Conservation (phyloP, 1,140 invertebrate genomes). For the Zaprionus africanus region DNA sequence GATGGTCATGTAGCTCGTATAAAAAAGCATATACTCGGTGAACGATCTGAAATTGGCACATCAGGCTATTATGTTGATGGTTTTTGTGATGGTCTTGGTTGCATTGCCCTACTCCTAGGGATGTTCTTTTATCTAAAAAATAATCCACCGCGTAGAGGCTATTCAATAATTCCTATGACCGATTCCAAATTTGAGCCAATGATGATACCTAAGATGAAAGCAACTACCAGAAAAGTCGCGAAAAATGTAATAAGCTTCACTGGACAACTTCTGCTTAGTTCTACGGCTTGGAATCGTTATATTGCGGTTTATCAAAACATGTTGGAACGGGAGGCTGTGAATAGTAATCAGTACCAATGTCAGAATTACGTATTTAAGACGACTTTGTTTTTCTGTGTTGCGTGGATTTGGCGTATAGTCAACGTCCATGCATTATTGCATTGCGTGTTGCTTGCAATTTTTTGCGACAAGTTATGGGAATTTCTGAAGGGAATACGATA, state of each 20-base stretch:
- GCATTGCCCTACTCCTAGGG: conserved; percentile 88
- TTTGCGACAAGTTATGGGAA: conserved; percentile 91
- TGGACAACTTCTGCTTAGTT: conserved; percentile 89
- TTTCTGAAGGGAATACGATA: conserved; percentile 89
- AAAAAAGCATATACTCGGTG: conserved; percentile 88
- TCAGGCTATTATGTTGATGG: conserved; percentile 90
- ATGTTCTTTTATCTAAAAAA: conserved; percentile 88
- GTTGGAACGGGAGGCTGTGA: conserved; percentile 87
- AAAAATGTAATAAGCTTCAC: conserved; percentile 88
- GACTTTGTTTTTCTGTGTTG: conserved; percentile 89
- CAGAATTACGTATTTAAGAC: conserved; percentile 87
- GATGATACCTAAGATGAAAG: conserved; percentile 88
- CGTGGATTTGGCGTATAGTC: conserved; percentile 91
- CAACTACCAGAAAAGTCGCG: conserved; percentile 87
- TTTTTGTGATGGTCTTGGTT: conserved; percentile 90
- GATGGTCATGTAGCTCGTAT: conserved; percentile 91
- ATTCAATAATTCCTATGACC: conserved; percentile 86
- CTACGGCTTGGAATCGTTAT: conserved; percentile 92
- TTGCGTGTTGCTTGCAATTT: conserved; percentile 90
- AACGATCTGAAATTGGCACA: conserved; percentile 89
- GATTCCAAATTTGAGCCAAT: conserved; percentile 85
- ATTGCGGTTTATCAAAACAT: conserved; percentile 91
- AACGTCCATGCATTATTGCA: conserved; percentile 93
- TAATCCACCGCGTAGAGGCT: conserved; percentile 89
- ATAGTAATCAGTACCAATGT: conserved; percentile 83